Base-by-base conservation (phyloP, 1,140 invertebrate species). In the Lethrus apterus region DNA sequence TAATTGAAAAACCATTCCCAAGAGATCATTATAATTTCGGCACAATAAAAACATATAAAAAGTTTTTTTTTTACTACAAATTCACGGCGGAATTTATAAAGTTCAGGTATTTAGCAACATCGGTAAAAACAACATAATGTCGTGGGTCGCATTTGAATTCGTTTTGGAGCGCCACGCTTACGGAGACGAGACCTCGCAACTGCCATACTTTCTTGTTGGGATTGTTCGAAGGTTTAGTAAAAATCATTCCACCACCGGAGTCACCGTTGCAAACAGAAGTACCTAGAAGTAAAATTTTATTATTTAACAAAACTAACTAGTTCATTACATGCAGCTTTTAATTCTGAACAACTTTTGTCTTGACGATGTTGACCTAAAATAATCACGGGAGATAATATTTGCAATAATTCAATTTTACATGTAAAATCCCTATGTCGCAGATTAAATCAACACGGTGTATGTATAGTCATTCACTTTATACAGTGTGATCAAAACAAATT, bases 251-350 rank as follows among this genome's bases (percentile, higher is more conserved):
- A 2, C 78, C 77, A 1, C 78, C 78, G 43, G 76, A 79, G 54
- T 81, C 78, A 1, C 78, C 78, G 52, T 79, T 79, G 24, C 76
- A 75, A 1, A 75, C 75, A 42, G 74, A 76, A 3, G 72, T 74
- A 52, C 70, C 77, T 79, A 1, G 19, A 40, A 5, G n/a, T 13
- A 32, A 32, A 21, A 3, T 26, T n/a, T n/a, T n/a, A n/a, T n/a
- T n/a, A n/a, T n/a, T n/a, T n/a, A n/a, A n/a, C n/a, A n/a, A n/a
- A n/a, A n/a, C n/a, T n/a, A n/a, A n/a, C n/a, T 7, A 26, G 24
- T 7, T 26, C n/a, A 7, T 26, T 26, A n/a, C 24, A n/a, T 7
- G 5, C n/a, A 26, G n/a, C 7, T 26, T 26, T 26, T 26, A n/a
- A 26, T 26, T 26, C n/a, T 26, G 5, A 7, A 26, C 24, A 26